Evolutionary conservation across 2,888 invertebrate species (phyloP), one percentile per base, ranked within the genome.

Genomic region (Furcula furcula): DNA sequence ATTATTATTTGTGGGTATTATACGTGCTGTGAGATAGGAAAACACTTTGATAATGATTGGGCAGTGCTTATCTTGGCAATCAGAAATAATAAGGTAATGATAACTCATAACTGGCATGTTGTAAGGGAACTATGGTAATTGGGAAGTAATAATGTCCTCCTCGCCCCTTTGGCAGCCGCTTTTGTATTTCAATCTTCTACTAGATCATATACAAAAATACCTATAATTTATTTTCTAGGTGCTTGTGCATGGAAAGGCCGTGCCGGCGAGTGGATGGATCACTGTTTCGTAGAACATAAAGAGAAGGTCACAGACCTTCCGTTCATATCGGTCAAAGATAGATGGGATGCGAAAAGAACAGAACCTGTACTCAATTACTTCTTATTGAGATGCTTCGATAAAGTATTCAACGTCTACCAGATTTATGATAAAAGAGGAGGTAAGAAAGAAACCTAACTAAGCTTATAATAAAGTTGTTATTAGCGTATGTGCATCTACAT

Each of bases 181-280:
- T n/a, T n/a, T n/a, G n/a, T n/a, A n/a, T n/a, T n/a, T n/a, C n/a
- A n/a, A n/a, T n/a, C n/a, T n/a, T n/a, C n/a, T 4, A 16, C 6
- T 3, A 16, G 16, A 31, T 15, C 10, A 10, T 4, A 19, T 9
- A 2, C 11, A 15, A 18, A n/a, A 13, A 38, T 32, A 23, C 13
- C 9, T 21, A 28, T 29, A 29, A 2, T 21, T 29, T 32, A n/a
- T n/a, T n/a, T n/a, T n/a, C n/a, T n/a, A 85, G 89, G 91, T 34
- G 86, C 89, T 16, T 92, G 92, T 55, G 65, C 70, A 26, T 92
- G 91, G 92, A 81, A 88, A 54, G 92, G 92, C 1, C 76, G 86
- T 14, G 91, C 92, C 41, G 90, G 90, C 1, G 89, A 91, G 33
- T 92, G 92, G 92, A 90, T 91, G 77, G 89, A 91, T 47, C 92